These are phyloP conservation scores for Cynopterus sphinx DNA, from an alignment of 2,797 vertebrate genomes.

Conservation along the genomic window DNA sequence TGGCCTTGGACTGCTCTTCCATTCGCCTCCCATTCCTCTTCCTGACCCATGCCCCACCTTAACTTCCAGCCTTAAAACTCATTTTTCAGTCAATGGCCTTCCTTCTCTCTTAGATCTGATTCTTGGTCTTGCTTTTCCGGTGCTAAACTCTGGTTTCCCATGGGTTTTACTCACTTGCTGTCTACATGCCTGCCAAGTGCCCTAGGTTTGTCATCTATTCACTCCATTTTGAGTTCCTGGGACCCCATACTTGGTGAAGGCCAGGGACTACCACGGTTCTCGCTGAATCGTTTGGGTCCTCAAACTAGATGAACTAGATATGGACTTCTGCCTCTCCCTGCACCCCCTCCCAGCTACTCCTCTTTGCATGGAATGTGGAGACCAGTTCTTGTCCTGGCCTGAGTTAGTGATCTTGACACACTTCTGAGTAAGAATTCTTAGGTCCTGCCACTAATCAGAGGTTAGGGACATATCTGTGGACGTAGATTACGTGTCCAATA, in stretches of 20 bases:
- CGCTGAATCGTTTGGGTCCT: background rate
- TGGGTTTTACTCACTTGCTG: background rate
- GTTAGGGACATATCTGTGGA: background rate
- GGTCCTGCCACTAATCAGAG: background rate
- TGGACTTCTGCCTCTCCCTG: background rate
- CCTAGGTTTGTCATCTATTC: no score
- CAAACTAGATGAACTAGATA: background rate
- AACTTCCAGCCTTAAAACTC: background rate
- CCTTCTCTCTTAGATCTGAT: background rate
- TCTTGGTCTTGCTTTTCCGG: background rate
- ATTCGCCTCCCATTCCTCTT: background rate
- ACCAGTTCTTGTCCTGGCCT: background rate
- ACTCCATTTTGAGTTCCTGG: background rate
- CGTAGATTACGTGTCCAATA: background rate
- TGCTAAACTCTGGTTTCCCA: background rate
- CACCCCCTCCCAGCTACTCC: fast-evolving
- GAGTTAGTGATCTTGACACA: background rate
- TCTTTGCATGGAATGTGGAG: background rate
- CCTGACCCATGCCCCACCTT: background rate
- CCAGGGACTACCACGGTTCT: background rate
- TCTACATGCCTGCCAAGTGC: background rate
- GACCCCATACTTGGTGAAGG: background rate
- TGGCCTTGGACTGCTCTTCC: background rate
- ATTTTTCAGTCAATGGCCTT: background rate
- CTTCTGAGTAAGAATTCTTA: background rate